Evolutionary conservation across 2,797 vertebrate species (phyloP), one percentile per base, ranked within the genome.

Genomic region (Falco novaeseelandiae): DNA sequence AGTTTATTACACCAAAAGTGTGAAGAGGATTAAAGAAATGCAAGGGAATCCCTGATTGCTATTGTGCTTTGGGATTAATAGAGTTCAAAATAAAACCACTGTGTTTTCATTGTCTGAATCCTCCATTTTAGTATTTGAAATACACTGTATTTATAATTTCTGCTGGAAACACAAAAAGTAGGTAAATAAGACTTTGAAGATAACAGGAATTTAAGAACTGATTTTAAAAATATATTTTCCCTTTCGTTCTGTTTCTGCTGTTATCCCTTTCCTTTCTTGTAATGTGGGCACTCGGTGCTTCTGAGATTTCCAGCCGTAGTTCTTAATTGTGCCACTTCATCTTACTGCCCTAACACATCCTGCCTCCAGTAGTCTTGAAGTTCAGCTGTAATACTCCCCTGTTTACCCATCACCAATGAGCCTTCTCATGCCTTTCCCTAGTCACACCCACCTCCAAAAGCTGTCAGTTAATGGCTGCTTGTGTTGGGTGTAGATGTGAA

Each of bases 31-130:
- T 96, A 72, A 95, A 90, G 92, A 91, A 63, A 46, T 86, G 32
- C 51, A 87, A 87, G 73, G 78, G 59, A 90, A 90, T 66, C 70
- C 90, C 77, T 90, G 55, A 89, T 89, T 87, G 34, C 21, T 80
- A 34, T 85, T 93, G 55, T 94, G 21, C 26, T 84, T 90, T 84
- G 73, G 77, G 58, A 96, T 90, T 95, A 87, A 84, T 46, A 87
- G 55, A 30, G 25, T 89, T 95, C 87, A 79, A 32, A 97, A 87
- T 76, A 69, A 66, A 96, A 16, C 79, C 10, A 6, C 58, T 69
- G 12, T 73, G 62, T 74, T 91, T 95, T 78, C 44, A 69, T 88
- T 91, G 51, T 58, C 30, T 84, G 67, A 55, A 72, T 87, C 30
- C 42, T 79, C 21, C 5, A 34, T 81, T 94, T 89, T 71, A 86